A percentile compares a stretch with the other conserved stretches of the same genome.
Conservation (phyloP, 2,888 invertebrate species). For the Prosapia bicincta region DNA sequence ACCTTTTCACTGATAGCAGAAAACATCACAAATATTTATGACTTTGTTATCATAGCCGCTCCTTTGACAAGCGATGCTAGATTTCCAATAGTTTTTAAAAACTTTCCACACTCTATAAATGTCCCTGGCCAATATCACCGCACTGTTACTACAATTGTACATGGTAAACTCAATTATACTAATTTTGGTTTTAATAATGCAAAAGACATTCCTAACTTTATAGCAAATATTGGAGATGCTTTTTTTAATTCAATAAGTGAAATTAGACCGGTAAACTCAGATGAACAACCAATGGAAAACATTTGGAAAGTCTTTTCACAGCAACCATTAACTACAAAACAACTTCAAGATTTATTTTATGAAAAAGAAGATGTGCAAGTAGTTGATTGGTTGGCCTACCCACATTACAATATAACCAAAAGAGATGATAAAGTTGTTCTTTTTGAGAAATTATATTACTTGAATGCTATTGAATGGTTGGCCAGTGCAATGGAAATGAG, state of each 20-base stretch:
- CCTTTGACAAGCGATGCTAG: slow-evolving; percentile 51
- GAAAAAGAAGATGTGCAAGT: slow-evolving; percentile 44
- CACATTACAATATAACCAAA: slow-evolving; percentile 47
- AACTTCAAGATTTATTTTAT: slow-evolving; percentile 51
- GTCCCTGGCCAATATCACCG: slow-evolving; percentile 51
- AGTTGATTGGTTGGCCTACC: slow-evolving; percentile 56
- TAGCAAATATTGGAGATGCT: slow-evolving; percentile 50
- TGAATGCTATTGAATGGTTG: slow-evolving; percentile 61
- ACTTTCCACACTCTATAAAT: slow-evolving; percentile 44
- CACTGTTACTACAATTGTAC: slow-evolving; percentile 54
- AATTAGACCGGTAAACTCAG: slow-evolving; percentile 44
- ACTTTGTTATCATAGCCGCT: slow-evolving; percentile 56
- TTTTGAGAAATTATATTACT: slow-evolving; percentile 53
- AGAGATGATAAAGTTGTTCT: slow-evolving; percentile 46
- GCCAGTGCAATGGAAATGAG: slow-evolving; percentile 68
- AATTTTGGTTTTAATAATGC: slow-evolving; percentile 46
- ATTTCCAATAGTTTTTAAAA: slow-evolving; percentile 48
- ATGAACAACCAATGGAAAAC: slow-evolving; percentile 36
- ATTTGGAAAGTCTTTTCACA: slow-evolving; percentile 60
- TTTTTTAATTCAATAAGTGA: slow-evolving; percentile 51
- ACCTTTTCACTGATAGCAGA: slow-evolving; percentile 19
- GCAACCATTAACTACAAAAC: slow-evolving; percentile 45
- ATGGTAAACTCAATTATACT: slow-evolving; percentile 50
- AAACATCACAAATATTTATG: slow-evolving; percentile 45
- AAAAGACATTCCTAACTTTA: slow-evolving; percentile 43